A percentile compares a stretch with the other conserved stretches of the same genome.
phyloP scores from a whole-genome alignment of 2,888 invertebrate genomes.

The Microdon myrmicae region DNA sequence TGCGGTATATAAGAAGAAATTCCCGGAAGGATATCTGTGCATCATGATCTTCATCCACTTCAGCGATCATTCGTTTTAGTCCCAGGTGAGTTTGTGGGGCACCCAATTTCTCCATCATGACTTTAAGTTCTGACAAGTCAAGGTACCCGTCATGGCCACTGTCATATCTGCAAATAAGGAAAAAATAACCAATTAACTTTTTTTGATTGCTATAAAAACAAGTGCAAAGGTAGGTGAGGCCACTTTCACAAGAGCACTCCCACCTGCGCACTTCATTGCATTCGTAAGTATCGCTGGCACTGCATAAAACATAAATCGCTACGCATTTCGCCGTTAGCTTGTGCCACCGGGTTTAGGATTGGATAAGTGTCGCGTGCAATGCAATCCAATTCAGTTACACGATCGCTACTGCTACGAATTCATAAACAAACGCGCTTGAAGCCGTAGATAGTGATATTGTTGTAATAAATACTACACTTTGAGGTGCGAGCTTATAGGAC shows the following conservation, averaged over 20 bases:
- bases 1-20: constrained; percentile 81
- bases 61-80: constrained; percentile 93
- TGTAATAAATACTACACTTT: too few relatives aligned
- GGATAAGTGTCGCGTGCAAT: constrained; percentile 18
- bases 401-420: constrained; percentile 17
- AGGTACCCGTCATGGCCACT: constrained; percentile 88
- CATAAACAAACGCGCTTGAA: constrained; percentile 13
- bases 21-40: constrained; percentile 92
- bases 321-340: too few relatives aligned
- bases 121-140: constrained; percentile 88
- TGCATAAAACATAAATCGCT: too few relatives aligned
- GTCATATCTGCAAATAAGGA: constrained; percentile 80
- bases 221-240: constrained; percentile 6
- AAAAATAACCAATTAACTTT: constrained; percentile 16
- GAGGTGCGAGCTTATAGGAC: too few relatives aligned
- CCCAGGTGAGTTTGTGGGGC: constrained; percentile 96
- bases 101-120: constrained; percentile 96
- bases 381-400: constrained; percentile 38
- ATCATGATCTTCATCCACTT: constrained; percentile 88
- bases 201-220: too few relatives aligned
- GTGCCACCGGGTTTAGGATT: too few relatives aligned
- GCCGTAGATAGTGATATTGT: too few relatives aligned
- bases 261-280: constrained; percentile 27
- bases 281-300: too few relatives aligned
- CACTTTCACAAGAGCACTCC: constrained; percentile 39